Evolutionary conservation across 2,888 invertebrate genomes (phyloP).

Genomic region (Tyria jacobaeae): DNA sequence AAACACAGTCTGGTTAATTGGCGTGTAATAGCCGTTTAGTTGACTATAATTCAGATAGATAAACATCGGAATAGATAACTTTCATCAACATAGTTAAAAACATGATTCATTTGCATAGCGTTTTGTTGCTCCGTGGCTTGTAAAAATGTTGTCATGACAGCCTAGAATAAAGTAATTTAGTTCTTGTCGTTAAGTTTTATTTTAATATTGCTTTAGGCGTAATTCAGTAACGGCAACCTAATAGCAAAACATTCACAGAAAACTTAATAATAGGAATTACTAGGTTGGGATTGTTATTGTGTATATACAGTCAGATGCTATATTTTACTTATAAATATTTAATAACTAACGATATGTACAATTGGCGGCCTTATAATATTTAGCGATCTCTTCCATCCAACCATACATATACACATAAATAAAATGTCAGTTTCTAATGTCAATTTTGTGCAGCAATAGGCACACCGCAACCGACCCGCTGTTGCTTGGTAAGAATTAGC

Average conservation of each 20-base stretch:
- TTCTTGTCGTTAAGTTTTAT: not conserved
- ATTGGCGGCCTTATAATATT: too few relatives aligned
- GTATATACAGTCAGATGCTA: too few relatives aligned
- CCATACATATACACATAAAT: too few relatives aligned
- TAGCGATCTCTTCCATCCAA: too few relatives aligned
- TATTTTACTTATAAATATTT: too few relatives aligned
- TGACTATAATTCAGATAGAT: slow-evolving; percentile 55
- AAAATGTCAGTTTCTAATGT: too few relatives aligned
- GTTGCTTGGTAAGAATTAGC: too few relatives aligned
- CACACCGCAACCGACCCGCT: too few relatives aligned
- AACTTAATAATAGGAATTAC: too few relatives aligned
- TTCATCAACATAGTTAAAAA: slow-evolving; percentile 46
- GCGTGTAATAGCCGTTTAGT: slow-evolving; percentile 78
- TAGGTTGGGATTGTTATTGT: too few relatives aligned
- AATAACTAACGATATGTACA: too few relatives aligned
- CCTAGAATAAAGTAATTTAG: not conserved
- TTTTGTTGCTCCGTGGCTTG: slow-evolving; percentile 17
- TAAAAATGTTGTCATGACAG: slow-evolving; percentile 2
- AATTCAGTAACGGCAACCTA: not conserved
- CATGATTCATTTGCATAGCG: slow-evolving; percentile 38
- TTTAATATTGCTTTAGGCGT: not conserved
- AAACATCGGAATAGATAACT: slow-evolving; percentile 52
- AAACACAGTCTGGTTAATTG: slow-evolving; percentile 68
- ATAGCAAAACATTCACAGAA: not conserved
- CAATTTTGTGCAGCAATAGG: too few relatives aligned